phyloP scores from a whole-genome alignment of 1,140 invertebrate genomes.

The Pomacea maculata region DNA sequence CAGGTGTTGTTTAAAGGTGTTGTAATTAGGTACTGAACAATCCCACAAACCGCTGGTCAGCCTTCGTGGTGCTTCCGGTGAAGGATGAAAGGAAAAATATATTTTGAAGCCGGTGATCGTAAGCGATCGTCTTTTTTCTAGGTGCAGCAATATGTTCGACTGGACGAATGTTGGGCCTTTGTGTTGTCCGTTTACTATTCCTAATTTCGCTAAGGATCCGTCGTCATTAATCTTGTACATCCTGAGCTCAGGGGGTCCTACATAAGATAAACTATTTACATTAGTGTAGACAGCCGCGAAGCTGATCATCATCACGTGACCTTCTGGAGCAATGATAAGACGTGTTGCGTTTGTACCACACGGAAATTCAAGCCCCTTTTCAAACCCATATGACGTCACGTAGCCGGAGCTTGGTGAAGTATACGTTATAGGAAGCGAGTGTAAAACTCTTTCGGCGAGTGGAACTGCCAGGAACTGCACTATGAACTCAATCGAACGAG shows the following conservation, averaged over 20 bases:
- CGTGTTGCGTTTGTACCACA: background rate
- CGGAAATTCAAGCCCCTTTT: background rate
- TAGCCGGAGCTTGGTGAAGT: background rate
- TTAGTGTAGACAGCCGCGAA: background rate
- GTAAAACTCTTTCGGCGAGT: too few relatives aligned
- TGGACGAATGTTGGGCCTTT: background rate
- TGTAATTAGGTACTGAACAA: constrained; percentile 5
- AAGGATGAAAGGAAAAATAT: background rate
- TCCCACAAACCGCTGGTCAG: background rate
- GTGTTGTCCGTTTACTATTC: background rate
- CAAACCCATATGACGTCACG: background rate
- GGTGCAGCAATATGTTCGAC: background rate
- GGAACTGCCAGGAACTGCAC: background rate
- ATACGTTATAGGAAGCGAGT: background rate
- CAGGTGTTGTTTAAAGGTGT: constrained; percentile 3
- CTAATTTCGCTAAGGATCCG: background rate
- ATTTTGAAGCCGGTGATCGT: constrained; percentile 1
- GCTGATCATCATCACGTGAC: constrained; percentile 12
- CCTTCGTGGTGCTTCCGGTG: background rate
- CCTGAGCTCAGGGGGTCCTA: background rate
- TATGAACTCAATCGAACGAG: background rate
- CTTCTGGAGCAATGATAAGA: background rate
- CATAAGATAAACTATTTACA: background rate
- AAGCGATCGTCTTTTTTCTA: background rate
- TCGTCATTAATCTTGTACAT: background rate